Conservation (phyloP, 2,888 invertebrate genomes). For the Asteroscopus sphinx region DNA sequence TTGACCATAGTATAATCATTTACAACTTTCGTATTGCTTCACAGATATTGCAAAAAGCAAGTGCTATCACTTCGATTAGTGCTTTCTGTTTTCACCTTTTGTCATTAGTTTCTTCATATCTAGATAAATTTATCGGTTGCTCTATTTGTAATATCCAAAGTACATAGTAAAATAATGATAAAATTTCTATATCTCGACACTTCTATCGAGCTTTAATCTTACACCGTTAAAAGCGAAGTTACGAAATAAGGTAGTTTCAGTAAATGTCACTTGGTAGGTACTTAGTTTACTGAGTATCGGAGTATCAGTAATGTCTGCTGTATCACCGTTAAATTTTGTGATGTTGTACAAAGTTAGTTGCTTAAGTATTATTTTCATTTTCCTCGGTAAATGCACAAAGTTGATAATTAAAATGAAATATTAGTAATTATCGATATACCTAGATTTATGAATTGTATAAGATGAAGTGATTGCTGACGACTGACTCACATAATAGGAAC, state of each 20-base stretch:
- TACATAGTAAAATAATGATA: slow-evolving; percentile 22
- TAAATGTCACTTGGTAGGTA: slow-evolving; percentile 38
- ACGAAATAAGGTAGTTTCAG: slow-evolving; percentile 10
- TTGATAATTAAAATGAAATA: too few species aligned
- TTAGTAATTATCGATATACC: too few species aligned
- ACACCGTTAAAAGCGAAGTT: slow-evolving; percentile 28
- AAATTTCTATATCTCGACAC: background rate
- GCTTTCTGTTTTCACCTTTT: background rate
- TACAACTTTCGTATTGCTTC: too few species aligned
- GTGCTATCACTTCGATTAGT: background rate
- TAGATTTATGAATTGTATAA: too few species aligned
- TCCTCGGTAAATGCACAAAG: too few species aligned
- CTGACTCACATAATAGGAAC: too few species aligned
- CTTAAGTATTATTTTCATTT: slow-evolving; percentile 1
- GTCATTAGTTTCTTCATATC: background rate
- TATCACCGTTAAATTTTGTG: slow-evolving; percentile 20
- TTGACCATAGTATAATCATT: too few species aligned
- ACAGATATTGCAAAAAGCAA: too few species aligned
- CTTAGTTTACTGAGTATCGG: too few species aligned
- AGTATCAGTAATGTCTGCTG: slow-evolving; percentile 4
- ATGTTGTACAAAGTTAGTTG: slow-evolving; percentile 7
- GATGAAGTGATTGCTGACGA: too few species aligned
- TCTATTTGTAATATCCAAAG: slow-evolving; percentile 8
- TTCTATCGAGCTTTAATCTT: slow-evolving; percentile 15
- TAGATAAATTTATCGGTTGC: background rate